These are phyloP conservation scores for Rhagonycha fulva DNA, from an alignment of 2,888 invertebrate genomes.

Conservation along the genomic window DNA sequence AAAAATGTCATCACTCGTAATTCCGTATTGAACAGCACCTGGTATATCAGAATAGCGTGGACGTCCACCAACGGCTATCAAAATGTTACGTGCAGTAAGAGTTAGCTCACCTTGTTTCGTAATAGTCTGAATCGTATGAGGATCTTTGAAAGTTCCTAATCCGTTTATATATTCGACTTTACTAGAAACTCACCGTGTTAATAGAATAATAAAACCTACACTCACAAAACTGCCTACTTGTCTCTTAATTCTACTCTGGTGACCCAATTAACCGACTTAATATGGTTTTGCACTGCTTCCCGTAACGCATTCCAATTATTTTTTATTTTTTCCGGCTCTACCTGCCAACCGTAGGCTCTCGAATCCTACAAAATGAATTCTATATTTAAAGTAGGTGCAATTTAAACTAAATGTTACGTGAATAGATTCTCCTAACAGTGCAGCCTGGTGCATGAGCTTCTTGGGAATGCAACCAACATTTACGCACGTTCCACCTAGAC, in stretches of 20 bases:
- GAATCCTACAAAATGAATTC: constrained; percentile 68
- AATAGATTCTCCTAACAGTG: constrained; percentile 82
- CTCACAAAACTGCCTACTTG: constrained; percentile 63
- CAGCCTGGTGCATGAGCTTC: constrained; percentile 96
- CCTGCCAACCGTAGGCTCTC: constrained; percentile 78
- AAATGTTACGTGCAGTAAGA: constrained; percentile 73
- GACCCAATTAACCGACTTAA: constrained; percentile 94
- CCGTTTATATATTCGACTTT: constrained; percentile 90
- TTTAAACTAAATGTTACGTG: constrained; percentile 63
- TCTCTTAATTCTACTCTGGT: constrained; percentile 89
- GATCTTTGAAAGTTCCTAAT: constrained; percentile 75
- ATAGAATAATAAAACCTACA: background rate
- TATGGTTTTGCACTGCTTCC: constrained; percentile 83
- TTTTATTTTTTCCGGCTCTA: constrained; percentile 64
- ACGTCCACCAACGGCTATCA: constrained; percentile 90
- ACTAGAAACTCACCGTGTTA: constrained; percentile 52
- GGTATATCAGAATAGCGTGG: constrained; percentile 89
- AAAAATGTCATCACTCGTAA: constrained; percentile 94
- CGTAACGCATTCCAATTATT: constrained; percentile 77
- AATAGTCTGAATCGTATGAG: constrained; percentile 74
- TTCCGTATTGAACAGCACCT: constrained; percentile 81
- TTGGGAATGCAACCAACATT: constrained; percentile 99
- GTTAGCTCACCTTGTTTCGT: constrained; percentile 75
- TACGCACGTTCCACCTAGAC: constrained; percentile 95
- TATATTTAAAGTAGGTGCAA: background rate